Evolutionary conservation across 1,140 invertebrate species (phyloP).

Genomic region (Drosophila auraria): DNA sequence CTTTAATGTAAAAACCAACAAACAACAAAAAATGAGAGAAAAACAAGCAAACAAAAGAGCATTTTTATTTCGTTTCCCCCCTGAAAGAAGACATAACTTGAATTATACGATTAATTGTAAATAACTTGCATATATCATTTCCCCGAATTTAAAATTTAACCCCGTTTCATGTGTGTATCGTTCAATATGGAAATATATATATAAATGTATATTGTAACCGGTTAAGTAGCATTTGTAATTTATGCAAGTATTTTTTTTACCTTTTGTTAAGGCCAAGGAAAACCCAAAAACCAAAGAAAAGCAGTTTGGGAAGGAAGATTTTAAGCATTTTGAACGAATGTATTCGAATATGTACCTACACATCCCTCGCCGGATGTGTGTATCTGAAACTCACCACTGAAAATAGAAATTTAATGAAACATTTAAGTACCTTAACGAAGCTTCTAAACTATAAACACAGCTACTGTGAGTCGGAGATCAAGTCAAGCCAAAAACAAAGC

Average conservation of each 20-base stretch:
- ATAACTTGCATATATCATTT: slow-evolving; percentile 15
- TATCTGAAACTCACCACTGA: slow-evolving; percentile 74
- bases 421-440: slow-evolving; percentile 76
- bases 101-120: slow-evolving; percentile 20
- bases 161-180: slow-evolving; percentile 8
- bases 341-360: slow-evolving; percentile 70
- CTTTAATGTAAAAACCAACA: slow-evolving; percentile 58
- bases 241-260: slow-evolving; percentile 24
- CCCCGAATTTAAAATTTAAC: slow-evolving; percentile 8
- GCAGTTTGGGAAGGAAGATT: slow-evolving; percentile 3
- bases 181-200: slow-evolving; percentile 22
- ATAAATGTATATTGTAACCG: slow-evolving; percentile 27
- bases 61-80: slow-evolving; percentile 56
- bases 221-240: slow-evolving; percentile 49
- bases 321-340: slow-evolving; percentile 46
- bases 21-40: slow-evolving; percentile 19
- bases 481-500: slow-evolving; percentile 16
- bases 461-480: slow-evolving; percentile 42
- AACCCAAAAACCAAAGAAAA: neutral
- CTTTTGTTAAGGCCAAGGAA: slow-evolving; percentile 28
- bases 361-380: slow-evolving; percentile 36
- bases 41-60: slow-evolving; percentile 42
- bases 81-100: neutral
- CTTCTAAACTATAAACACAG: slow-evolving; percentile 55
- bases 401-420: slow-evolving; percentile 72